These are phyloP conservation scores for Melanerpes aurifrons DNA, from an alignment of 2,113 vertebrate species.

Conservation along the genomic window DNA sequence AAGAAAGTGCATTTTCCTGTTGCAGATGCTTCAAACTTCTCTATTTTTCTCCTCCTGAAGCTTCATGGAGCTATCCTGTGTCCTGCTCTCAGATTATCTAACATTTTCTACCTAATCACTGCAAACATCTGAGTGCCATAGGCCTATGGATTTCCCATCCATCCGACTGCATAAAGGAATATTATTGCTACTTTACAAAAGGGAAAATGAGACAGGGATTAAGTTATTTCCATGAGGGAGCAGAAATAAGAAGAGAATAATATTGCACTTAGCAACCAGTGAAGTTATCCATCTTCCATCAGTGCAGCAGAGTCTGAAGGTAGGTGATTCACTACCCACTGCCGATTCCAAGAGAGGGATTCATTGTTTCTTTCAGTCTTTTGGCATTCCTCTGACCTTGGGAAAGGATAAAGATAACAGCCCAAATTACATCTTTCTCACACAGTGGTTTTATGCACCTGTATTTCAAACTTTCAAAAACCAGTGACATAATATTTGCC, in stretches of 20 bases:
- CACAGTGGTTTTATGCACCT: not conserved
- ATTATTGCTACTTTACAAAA: not conserved
- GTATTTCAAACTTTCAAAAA: not conserved
- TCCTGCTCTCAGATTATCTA: not conserved
- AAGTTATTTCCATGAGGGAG: not conserved
- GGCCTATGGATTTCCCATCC: not conserved
- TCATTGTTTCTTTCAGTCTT: not conserved
- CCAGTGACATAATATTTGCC: not conserved
- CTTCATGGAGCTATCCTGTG: not conserved
- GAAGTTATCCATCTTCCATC: not conserved
- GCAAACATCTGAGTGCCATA: not conserved
- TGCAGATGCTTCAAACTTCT: not conserved
- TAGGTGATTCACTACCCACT: not conserved
- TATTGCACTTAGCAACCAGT: not conserved
- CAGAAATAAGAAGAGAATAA: not conserved
- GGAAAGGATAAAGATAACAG: not conserved
- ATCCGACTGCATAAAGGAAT: not conserved
- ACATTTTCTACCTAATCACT: not conserved
- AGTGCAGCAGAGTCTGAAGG: not conserved
- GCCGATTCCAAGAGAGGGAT: not conserved
- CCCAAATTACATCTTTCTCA: not conserved
- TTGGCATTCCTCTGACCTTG: not conserved
- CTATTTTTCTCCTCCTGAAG: not conserved
- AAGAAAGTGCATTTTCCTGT: not conserved
- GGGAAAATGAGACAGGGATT: fast-evolving